These are phyloP conservation scores for Eupithecia tripunctaria DNA, from an alignment of 2,888 invertebrate genomes.

Conservation along the genomic window DNA sequence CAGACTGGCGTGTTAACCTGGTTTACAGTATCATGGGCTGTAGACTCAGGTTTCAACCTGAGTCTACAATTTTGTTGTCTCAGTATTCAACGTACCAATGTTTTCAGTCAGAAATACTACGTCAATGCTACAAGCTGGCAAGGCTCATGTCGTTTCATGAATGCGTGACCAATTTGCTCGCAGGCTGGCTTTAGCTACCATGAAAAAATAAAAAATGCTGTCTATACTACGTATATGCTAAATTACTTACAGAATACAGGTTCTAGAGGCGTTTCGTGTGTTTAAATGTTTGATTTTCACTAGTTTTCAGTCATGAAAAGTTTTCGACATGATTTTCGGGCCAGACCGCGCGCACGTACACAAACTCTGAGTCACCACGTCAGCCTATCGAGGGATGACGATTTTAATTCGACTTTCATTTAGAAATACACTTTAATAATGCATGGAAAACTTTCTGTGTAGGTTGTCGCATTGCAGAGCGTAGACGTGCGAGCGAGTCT, in stretches of 20 bases:
- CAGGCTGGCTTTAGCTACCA: neutral
- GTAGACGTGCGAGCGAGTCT: constrained; percentile 38
- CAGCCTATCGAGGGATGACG: constrained; percentile 14
- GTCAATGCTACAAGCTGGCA: neutral
- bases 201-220: neutral
- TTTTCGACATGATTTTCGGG: neutral
- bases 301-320: constrained; percentile 27
- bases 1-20: no score
- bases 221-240: neutral
- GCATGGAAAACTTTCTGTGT: constrained; percentile 39
- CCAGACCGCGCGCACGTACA: constrained; percentile 40
- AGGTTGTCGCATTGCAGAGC: constrained; percentile 78
- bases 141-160: neutral
- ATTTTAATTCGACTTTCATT: constrained; percentile 26
- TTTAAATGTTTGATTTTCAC: constrained; percentile 5
- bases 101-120: constrained; percentile 9
- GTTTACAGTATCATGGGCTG: neutral
- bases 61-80: neutral
- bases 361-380: constrained; percentile 23
- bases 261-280: neutral
- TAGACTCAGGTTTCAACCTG: neutral
- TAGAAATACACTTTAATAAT: constrained; percentile 37
- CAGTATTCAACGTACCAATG: neutral
- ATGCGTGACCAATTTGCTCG: constrained; percentile 4
- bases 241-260: neutral